Conservation (phyloP, 2,888 invertebrate species). For the Pheosia gnoma region DNA sequence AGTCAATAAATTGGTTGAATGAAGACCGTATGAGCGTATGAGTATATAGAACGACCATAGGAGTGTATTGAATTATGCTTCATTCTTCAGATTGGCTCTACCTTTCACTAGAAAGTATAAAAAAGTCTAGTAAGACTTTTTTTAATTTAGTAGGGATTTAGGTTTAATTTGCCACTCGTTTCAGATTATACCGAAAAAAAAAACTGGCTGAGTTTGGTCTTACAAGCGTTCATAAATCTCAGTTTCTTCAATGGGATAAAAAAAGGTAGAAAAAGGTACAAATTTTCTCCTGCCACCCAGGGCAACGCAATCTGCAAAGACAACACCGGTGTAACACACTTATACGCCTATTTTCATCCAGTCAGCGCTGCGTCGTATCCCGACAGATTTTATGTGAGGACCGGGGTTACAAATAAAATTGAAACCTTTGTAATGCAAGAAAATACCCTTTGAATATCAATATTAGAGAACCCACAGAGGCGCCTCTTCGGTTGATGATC, state of each 20-base stretch:
- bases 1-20: constrained; percentile 38
- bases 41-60: too few species aligned
- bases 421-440: constrained; percentile 55
- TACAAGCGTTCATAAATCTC: too few species aligned
- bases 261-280: not conserved
- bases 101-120: too few species aligned
- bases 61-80: too few species aligned
- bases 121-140: too few species aligned
- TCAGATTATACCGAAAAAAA: too few species aligned
- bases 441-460: constrained; percentile 52
- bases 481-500: constrained; percentile 24
- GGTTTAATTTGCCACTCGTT: too few species aligned
- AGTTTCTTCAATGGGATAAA: not conserved
- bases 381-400: constrained; percentile 41
- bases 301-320: constrained; percentile 18
- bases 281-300: not conserved
- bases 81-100: too few species aligned
- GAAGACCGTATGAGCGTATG: constrained; percentile 4
- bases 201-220: too few species aligned
- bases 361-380: constrained; percentile 49
- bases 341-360: constrained; percentile 40
- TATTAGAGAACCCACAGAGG: constrained; percentile 36
- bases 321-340: constrained; percentile 26
- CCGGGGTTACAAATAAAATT: constrained; percentile 58
- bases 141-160: too few species aligned